phyloP scores from a whole-genome alignment of 2,888 invertebrate genomes.

The Euclidia mi region DNA sequence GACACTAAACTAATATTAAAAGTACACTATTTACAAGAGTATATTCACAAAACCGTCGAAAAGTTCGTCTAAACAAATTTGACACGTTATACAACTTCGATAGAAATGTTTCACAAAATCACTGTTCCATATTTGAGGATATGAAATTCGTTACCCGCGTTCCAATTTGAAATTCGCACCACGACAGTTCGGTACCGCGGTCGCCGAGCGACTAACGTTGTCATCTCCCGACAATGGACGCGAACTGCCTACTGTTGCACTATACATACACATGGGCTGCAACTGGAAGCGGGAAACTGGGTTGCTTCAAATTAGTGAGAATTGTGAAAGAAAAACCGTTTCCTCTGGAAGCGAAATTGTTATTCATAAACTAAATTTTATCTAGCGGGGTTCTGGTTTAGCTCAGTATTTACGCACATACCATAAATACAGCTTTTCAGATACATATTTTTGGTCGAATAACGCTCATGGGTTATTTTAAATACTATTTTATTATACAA shows the following conservation, averaged over 20 bases:
- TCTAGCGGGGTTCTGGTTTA: slow-evolving; percentile 20
- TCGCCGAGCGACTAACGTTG: slow-evolving; percentile 65
- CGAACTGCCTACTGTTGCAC: slow-evolving; percentile 57
- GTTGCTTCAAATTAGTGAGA: slow-evolving; percentile 63
- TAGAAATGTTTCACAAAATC: slow-evolving; percentile 5
- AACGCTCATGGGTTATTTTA: too few relatives aligned
- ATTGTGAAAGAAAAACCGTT: slow-evolving; percentile 48
- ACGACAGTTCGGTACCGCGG: slow-evolving; percentile 65
- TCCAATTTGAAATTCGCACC: slow-evolving; percentile 37
- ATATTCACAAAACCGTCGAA: not conserved
- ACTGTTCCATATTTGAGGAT: slow-evolving; percentile 24
- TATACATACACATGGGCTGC: slow-evolving; percentile 50
- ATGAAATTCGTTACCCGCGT: slow-evolving; percentile 26
- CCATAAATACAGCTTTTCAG: not conserved
- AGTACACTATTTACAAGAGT: slow-evolving; percentile 9
- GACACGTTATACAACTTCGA: too few relatives aligned
- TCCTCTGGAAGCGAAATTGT: slow-evolving; percentile 43
- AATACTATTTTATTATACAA: too few relatives aligned
- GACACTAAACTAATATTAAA: slow-evolving; percentile 2
- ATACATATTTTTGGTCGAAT: too few relatives aligned
- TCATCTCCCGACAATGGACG: slow-evolving; percentile 54
- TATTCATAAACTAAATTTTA: slow-evolving; percentile 32
- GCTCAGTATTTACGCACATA: not conserved
- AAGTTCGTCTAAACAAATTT: too few relatives aligned
- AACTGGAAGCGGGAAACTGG: slow-evolving; percentile 63